Conservation (phyloP, 2,888 invertebrate species). For the Cheilosia vulpina region DNA sequence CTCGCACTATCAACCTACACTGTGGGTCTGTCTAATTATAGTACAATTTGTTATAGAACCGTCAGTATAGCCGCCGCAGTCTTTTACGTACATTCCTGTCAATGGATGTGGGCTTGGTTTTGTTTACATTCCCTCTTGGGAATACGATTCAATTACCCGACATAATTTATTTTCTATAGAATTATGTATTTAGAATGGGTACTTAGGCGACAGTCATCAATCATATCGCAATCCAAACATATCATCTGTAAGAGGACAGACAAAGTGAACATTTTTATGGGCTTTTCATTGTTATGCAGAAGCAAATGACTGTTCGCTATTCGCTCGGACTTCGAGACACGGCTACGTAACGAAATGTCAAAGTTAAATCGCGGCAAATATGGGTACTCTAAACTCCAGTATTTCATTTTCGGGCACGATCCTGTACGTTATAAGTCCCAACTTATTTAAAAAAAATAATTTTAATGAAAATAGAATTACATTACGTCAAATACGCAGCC, state of each 20-base stretch:
- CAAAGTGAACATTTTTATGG: neutral
- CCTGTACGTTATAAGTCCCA: no score
- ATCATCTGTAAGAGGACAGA: slow-evolving; percentile 1
- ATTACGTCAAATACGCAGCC: no score
- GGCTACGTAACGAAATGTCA: no score
- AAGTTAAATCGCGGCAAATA: no score
- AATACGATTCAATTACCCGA: slow-evolving; percentile 34
- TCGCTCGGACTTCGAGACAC: no score
- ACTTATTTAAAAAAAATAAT: no score
- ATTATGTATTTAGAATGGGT: slow-evolving; percentile 20
- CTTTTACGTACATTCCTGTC: neutral
- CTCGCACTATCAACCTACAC: neutral
- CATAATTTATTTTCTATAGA: slow-evolving; percentile 25
- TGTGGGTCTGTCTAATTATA: slow-evolving; percentile 27
- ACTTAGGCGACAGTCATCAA: slow-evolving; percentile 24
- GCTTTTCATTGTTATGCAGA: neutral
- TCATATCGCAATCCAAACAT: slow-evolving; percentile 37
- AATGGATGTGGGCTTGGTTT: slow-evolving; percentile 3
- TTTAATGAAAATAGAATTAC: no score
- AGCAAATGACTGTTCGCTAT: no score
- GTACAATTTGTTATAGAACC: slow-evolving; percentile 10
- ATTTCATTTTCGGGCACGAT: no score
- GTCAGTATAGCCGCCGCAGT: neutral
- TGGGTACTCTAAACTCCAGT: no score
- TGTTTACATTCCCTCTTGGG: neutral